These are phyloP conservation scores for Aramus guarauna DNA, from an alignment of 2,113 vertebrate species.

Conservation along the genomic window DNA sequence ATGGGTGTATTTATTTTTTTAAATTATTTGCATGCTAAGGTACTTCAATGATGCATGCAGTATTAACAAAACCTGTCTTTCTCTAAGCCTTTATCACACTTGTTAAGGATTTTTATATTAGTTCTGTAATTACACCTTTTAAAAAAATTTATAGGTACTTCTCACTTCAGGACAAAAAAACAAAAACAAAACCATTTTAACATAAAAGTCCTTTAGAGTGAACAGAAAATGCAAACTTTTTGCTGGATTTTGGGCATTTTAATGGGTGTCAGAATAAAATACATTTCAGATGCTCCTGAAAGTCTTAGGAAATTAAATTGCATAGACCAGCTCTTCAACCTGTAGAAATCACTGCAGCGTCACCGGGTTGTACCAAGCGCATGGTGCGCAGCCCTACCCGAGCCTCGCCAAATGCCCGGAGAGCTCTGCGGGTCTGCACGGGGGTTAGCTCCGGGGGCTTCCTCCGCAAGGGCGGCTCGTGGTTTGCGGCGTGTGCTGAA, in stretches of 20 bases:
- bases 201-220: neutral
- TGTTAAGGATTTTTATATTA: neutral
- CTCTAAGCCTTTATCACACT: neutral
- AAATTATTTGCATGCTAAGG: neutral
- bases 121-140: neutral
- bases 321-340: neutral
- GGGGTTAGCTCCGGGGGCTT: neutral
- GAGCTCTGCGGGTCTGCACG: neutral
- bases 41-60: neutral
- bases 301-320: neutral
- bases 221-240: neutral
- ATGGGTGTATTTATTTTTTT: slow-evolving; percentile 56
- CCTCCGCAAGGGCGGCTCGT: fast-evolving
- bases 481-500: neutral
- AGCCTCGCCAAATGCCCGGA: no score
- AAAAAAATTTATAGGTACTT: neutral
- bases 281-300: neutral
- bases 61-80: slow-evolving; percentile 7
- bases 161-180: neutral
- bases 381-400: fast-evolving
- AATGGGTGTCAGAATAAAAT: neutral
- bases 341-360: neutral
- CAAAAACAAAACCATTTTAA: neutral
- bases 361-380: neutral
- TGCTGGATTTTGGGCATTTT: neutral